These are phyloP conservation scores for Mimachlamys varia DNA, from an alignment of 2,888 invertebrate genomes.

Conservation along the genomic window DNA sequence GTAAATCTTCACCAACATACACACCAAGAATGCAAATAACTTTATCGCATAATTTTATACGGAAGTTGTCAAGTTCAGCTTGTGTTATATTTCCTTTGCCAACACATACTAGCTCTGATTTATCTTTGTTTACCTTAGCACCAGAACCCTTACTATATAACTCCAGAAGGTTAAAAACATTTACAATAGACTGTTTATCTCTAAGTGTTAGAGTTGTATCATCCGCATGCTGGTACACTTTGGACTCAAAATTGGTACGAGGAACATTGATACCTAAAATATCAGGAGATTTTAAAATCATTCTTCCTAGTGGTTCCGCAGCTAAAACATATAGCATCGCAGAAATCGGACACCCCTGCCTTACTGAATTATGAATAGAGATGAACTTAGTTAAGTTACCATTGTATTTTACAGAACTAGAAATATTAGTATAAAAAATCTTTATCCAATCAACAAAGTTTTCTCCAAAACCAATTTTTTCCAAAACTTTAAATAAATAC, in stretches of 20 bases:
- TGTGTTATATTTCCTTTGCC: slow-evolving; percentile 9
- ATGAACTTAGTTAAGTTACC: slow-evolving; percentile 36
- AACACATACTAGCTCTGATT: slow-evolving; percentile 39
- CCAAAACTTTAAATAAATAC: too few relatives aligned
- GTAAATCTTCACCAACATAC: neutral
- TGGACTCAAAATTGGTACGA: neutral
- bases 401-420: slow-evolving; percentile 44
- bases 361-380: slow-evolving; percentile 35
- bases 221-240: neutral
- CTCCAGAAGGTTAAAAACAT: slow-evolving; percentile 40
- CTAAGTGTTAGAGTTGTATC: slow-evolving; percentile 40
- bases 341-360: slow-evolving; percentile 41
- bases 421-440: slow-evolving; percentile 41
- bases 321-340: slow-evolving; percentile 42
- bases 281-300: slow-evolving; percentile 28
- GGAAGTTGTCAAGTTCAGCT: neutral
- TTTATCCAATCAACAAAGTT: slow-evolving; percentile 39
- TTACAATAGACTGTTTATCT: slow-evolving; percentile 40
- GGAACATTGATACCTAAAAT: slow-evolving; percentile 38
- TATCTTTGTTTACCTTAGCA: slow-evolving; percentile 34
- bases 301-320: slow-evolving; percentile 31
- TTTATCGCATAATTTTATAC: neutral
- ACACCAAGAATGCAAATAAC: neutral
- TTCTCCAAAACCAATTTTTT: slow-evolving; percentile 40
- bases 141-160: slow-evolving; percentile 36